Percentiles rank a stretch among this genome's conserved stretches.
These are phyloP conservation scores for Pangasius larnaudii DNA, from an alignment of 2,797 vertebrate species.

Conservation along the genomic window DNA sequence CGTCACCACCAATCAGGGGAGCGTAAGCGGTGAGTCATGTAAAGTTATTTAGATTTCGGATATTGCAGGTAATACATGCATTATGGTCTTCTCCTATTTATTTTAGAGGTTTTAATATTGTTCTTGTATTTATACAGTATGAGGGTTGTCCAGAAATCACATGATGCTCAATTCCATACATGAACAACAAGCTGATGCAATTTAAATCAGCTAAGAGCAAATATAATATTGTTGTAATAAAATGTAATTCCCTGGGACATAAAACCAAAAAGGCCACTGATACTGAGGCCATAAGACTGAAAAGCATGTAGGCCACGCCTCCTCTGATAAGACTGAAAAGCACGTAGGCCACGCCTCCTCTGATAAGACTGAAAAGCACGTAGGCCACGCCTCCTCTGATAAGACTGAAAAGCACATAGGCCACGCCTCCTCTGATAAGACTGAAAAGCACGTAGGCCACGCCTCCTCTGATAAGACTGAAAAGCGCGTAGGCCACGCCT, in stretches of 20 bases:
- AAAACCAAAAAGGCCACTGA: background rate
- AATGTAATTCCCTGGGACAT: background rate
- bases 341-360: background rate
- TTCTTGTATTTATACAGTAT: background rate
- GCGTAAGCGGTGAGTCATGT: constrained; percentile 63
- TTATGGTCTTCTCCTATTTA: background rate
- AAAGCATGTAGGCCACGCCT: background rate
- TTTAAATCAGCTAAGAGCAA: background rate
- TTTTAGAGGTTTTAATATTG: background rate
- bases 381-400: too few relatives aligned
- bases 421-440: background rate
- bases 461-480: background rate
- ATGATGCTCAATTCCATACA: too few relatives aligned
- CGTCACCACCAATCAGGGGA: constrained; percentile 83
- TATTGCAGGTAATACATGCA: background rate
- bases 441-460: too few relatives aligned
- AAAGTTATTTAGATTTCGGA: background rate
- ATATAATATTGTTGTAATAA: background rate
- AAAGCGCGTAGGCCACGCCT: background rate
- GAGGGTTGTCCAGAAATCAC: too few relatives aligned
- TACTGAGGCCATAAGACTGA: background rate
- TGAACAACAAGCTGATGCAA: background rate
- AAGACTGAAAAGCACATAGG: too few relatives aligned
- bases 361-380: background rate
- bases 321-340: background rate